Percentiles rank a stretch among this genome's conserved stretches.
These are phyloP conservation scores for Emberiza fucata DNA, from an alignment of 2,113 vertebrate species.

Conservation along the genomic window DNA sequence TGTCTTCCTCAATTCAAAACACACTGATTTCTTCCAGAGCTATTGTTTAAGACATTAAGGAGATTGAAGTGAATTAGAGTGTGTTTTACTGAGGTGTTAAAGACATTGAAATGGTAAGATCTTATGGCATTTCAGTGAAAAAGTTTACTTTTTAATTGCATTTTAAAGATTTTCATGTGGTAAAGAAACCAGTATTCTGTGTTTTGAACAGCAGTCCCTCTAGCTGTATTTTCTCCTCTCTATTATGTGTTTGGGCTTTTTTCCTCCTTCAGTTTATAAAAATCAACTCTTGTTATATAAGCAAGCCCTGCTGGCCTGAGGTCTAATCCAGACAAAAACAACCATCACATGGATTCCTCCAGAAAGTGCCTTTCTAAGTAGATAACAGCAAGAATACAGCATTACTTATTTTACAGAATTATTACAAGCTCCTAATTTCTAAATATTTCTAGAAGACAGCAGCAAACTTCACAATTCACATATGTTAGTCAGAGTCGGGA, in stretches of 20 bases:
- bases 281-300: not conserved
- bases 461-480: not conserved
- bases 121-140: not conserved
- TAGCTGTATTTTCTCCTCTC: not conserved
- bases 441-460: not conserved
- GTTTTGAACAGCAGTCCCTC: not conserved
- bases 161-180: not conserved
- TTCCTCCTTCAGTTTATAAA: not conserved
- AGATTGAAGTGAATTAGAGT: not conserved
- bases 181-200: not conserved
- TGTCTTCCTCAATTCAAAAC: not conserved
- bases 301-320: not conserved
- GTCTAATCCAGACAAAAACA: not conserved
- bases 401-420: not conserved
- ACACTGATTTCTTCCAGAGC: not conserved
- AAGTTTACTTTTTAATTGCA: not conserved
- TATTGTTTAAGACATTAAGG: not conserved
- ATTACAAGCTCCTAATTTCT: not conserved
- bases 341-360: not conserved
- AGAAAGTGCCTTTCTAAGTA: not conserved
- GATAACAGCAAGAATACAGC: not conserved
- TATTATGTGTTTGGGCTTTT: not conserved
- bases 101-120: not conserved
- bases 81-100: not conserved
- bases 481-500: rapidly evolving